These are phyloP conservation scores for Macrotis lagotis DNA, from an alignment of 2,113 vertebrate genomes.

Conservation along the genomic window DNA sequence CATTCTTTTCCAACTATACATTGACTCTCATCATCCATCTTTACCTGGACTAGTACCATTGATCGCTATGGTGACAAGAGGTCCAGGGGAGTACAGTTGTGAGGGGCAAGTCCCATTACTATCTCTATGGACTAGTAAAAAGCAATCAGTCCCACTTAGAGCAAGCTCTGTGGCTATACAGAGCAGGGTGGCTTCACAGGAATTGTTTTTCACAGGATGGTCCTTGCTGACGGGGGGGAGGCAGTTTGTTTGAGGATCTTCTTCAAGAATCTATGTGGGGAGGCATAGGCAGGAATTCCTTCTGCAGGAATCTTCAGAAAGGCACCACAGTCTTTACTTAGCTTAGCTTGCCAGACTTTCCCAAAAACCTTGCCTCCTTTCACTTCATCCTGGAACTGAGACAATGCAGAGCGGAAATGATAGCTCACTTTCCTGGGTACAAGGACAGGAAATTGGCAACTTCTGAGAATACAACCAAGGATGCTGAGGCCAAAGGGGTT, in stretches of 20 bases:
- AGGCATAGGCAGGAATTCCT: conserved; percentile 76
- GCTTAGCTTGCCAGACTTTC: conserved; percentile 43
- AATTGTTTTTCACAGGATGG: conserved; percentile 75
- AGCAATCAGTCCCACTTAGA: conserved; percentile 39
- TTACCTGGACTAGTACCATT: conserved; percentile 75
- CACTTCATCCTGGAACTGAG: conserved; percentile 77
- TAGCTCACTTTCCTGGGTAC: conserved; percentile 75
- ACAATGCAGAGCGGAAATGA: conserved; percentile 85
- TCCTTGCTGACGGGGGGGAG: conserved; percentile 82
- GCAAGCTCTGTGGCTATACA: conserved; percentile 79
- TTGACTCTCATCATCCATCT: neutral
- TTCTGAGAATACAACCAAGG: conserved; percentile 61
- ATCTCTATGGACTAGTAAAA: neutral
- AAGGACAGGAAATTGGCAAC: conserved; percentile 69
- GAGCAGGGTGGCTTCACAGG: conserved; percentile 83
- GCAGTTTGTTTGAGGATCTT: conserved; percentile 72
- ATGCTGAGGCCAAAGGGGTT: conserved; percentile 88
- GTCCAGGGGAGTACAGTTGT: neutral
- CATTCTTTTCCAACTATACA: neutral
- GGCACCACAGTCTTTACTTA: conserved; percentile 76
- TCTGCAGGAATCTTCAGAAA: conserved; percentile 82
- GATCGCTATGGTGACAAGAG: conserved; percentile 58
- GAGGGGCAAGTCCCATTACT: neutral
- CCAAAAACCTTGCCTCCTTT: conserved; percentile 1
- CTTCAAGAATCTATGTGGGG: conserved; percentile 81